phyloP scores from a whole-genome alignment of 2,113 vertebrate species.

The Apistogramma diplotaenia region DNA sequence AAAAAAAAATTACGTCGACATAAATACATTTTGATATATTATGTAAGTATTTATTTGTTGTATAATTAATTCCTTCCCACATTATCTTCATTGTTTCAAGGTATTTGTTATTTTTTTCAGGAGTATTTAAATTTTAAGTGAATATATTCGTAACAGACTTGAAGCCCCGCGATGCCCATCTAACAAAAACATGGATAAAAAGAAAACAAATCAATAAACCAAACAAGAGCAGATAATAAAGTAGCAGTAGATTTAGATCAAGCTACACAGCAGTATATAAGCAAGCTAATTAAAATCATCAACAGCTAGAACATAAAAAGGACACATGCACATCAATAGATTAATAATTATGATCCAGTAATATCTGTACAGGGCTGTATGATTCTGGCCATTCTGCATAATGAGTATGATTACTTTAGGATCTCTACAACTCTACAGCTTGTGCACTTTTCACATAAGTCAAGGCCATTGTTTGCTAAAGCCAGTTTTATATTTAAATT shows the following conservation, averaged over 20 bases:
- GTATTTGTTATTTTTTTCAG: background rate
- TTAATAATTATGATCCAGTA: background rate
- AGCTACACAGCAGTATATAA: background rate
- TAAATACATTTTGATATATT: background rate
- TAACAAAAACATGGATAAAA: background rate
- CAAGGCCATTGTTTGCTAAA: too few species aligned
- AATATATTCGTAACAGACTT: background rate
- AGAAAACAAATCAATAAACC: background rate
- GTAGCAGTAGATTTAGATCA: too few species aligned
- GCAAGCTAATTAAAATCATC: background rate
- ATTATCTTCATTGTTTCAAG: background rate
- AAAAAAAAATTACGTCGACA: background rate
- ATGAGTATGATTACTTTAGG: background rate
- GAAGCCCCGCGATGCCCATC: background rate
- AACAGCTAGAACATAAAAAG: background rate
- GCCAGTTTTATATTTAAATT: too few species aligned
- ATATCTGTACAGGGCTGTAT: background rate
- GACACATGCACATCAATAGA: background rate
- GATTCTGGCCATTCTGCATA: background rate
- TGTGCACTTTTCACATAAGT: too few species aligned
- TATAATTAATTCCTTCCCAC: background rate
- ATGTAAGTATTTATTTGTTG: background rate
- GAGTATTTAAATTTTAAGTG: too few species aligned
- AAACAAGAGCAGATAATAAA: background rate
- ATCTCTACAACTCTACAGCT: background rate